These are phyloP conservation scores for Blennius ocellaris DNA, from an alignment of 2,113 vertebrate species.

Conservation along the genomic window DNA sequence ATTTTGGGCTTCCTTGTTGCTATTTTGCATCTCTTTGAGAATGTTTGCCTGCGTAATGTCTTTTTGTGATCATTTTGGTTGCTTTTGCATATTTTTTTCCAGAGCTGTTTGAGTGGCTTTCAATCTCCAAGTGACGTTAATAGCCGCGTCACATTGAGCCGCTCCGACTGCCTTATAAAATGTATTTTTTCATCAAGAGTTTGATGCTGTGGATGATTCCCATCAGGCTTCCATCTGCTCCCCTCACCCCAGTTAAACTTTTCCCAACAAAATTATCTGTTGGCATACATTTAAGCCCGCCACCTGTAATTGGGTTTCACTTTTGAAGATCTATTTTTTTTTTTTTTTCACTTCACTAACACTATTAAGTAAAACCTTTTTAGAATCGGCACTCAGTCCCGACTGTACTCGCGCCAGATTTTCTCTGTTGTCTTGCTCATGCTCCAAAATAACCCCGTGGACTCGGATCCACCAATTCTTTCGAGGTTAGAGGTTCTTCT, in stretches of 20 bases:
- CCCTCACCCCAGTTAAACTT: background rate
- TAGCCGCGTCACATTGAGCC: background rate
- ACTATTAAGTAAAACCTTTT: background rate
- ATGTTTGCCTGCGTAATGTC: background rate
- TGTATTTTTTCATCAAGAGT: background rate
- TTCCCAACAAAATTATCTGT: background rate
- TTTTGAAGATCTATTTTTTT: background rate
- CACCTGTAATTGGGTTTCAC: background rate
- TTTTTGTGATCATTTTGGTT: background rate
- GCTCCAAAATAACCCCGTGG: slow-evolving; percentile 16
- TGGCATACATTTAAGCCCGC: slow-evolving; percentile 3
- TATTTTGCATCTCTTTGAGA: background rate
- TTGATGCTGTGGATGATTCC: background rate
- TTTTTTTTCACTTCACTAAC: slow-evolving; percentile 4
- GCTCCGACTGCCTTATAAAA: background rate
- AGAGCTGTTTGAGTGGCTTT: too few species aligned
- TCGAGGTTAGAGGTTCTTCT: slow-evolving; percentile 36
- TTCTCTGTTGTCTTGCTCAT: background rate
- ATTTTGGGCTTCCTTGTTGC: background rate
- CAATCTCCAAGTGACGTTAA: too few species aligned
- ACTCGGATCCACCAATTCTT: slow-evolving; percentile 20
- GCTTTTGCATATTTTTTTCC: background rate
- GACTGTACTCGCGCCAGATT: slow-evolving; percentile 16
- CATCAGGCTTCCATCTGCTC: background rate
- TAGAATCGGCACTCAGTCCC: slow-evolving; percentile 5